phyloP scores from a whole-genome alignment of 2,888 invertebrate genomes.

The Exephanes ischioxanthus region DNA sequence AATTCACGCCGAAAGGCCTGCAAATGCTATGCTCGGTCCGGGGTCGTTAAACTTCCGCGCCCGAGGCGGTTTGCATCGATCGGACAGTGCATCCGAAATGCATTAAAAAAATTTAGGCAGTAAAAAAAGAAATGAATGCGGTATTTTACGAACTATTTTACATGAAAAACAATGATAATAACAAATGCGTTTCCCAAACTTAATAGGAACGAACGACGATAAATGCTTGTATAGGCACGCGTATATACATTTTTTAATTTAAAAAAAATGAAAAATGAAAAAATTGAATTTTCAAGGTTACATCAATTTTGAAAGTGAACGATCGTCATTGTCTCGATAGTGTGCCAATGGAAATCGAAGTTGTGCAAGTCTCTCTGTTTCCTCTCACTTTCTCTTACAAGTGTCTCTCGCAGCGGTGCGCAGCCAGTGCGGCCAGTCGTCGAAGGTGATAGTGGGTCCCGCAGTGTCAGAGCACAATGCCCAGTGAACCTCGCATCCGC shows the following conservation, averaged over 20 bases:
- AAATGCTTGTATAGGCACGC: too few relatives aligned
- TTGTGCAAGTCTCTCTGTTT: constrained; percentile 68
- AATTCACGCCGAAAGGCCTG: constrained; percentile 24
- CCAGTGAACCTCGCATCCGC: constrained; percentile 46
- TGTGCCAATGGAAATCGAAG: constrained; percentile 60
- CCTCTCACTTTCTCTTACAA: constrained; percentile 75
- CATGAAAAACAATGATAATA: neutral
- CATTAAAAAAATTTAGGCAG: neutral
- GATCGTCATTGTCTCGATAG: constrained; percentile 42
- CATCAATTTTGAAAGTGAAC: constrained; percentile 64
- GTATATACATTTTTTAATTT: neutral
- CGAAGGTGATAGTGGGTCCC: constrained; percentile 73
- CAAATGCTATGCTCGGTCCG: constrained; percentile 35
- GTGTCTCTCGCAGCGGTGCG: constrained; percentile 52
- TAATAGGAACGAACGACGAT: neutral
- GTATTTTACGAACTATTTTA: neutral
- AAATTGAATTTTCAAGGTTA: constrained; percentile 39
- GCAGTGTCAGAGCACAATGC: constrained; percentile 52
- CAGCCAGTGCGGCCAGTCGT: constrained; percentile 59
- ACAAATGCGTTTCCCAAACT: neutral
- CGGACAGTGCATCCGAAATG: constrained; percentile 1
- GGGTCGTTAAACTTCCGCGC: constrained; percentile 24
- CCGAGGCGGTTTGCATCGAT: constrained; percentile 11
- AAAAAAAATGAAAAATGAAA: neutral
- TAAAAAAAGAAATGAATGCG: neutral